Evolutionary conservation across 2,888 invertebrate species (phyloP).

Genomic region (Zaprionus obscuricornis): DNA sequence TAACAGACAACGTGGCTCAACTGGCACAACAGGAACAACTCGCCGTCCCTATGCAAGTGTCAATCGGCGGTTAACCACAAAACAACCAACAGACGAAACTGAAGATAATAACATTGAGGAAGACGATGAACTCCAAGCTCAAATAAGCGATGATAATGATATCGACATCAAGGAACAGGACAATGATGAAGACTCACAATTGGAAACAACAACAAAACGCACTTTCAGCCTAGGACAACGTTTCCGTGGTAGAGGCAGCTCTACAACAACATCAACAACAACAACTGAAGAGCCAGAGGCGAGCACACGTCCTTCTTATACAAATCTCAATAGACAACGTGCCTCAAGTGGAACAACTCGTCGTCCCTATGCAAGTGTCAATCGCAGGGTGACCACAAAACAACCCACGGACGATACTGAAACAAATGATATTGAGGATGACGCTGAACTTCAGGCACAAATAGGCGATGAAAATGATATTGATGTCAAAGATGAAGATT

Average conservation of each 20-base stretch:
- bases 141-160: too few relatives aligned
- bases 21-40: conserved; percentile 4
- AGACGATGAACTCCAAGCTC: too few relatives aligned
- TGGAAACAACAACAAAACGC: conserved; percentile 17
- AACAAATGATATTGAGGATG: too few relatives aligned
- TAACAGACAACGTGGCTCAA: conserved; percentile 30
- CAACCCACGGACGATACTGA: background rate
- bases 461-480: too few relatives aligned
- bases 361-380: too few relatives aligned
- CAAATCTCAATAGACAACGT: conserved; percentile 36
- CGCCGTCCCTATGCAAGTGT: too few relatives aligned
- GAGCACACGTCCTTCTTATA: conserved; percentile 39
- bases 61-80: background rate
- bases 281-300: background rate
- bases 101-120: too few relatives aligned
- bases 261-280: conserved; percentile 22
- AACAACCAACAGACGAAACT: background rate
- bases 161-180: background rate
- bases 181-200: background rate
- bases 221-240: conserved; percentile 28
- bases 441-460: too few relatives aligned
- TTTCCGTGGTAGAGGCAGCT: conserved; percentile 25
- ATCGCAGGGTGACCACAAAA: background rate
- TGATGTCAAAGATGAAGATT: background rate
- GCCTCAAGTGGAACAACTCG: conserved; percentile 6